Evolutionary conservation across 2,888 invertebrate species (phyloP), one percentile per base, ranked within the genome.

Genomic region (Heteropelma amictum): DNA sequence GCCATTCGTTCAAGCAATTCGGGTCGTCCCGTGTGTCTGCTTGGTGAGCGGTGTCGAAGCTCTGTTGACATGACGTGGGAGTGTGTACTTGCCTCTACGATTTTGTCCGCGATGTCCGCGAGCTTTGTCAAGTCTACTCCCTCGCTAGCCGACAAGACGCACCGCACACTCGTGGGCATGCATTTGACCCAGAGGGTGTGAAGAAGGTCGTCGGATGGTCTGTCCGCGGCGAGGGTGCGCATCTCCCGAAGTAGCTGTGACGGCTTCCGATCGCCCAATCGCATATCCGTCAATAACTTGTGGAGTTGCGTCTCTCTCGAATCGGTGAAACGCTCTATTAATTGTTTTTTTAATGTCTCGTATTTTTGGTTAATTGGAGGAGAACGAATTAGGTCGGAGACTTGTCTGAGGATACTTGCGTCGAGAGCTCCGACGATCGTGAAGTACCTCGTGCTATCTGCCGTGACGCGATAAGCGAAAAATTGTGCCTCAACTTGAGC

Each of bases 191-290:
- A 79, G 17, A 76, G 17, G 0, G 8, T 28, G 2, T 23, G 47
- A 1, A 49, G 35, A 1, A 47, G 7, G 7, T 45, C 63, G 10
- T 63, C 49, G 12, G 63, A 10, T 3, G 49, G 35, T 3, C 26
- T 61, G 10, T 38, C 45, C 1, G 63, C 75, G 2, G 77, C 76
- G 0, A 80, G 77, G 7, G 40, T 42, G 8, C 49, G 26, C 77
- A 81, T 79, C 40, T 79, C 76, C 19, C 79, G 47, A 8, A 77
- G 61, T 4, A 79, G 56, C 26, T 80, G 71, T 6, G 79, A 75
- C 4, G 79, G 80, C 45, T 77, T 77, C 51, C 73, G 64, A 49
- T 79, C 73, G 3, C 73, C 78, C 14, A 81, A 49, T 17, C 77
- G 58, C 19, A 79, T 26, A 12, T 76, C 79, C 12, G 58, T 72